A percentile compares a stretch with the other conserved stretches of the same genome.
These are phyloP conservation scores for Aphelenchoides avenae DNA, from an alignment of 1,140 invertebrate species.

Conservation along the genomic window DNA sequence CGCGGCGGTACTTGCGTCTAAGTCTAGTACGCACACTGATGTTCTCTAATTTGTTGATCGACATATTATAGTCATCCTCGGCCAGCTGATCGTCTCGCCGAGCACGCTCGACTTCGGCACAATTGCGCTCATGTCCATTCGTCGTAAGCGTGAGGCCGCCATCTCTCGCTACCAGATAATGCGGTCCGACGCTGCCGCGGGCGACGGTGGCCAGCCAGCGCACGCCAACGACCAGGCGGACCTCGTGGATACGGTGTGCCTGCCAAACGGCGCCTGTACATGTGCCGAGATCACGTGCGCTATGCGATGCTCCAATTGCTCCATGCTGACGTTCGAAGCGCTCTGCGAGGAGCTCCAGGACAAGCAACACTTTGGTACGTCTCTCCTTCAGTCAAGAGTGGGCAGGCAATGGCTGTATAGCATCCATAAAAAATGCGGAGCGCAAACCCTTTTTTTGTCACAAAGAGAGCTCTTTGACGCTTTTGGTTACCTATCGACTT, in stretches of 20 bases:
- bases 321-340: constrained; percentile 20
- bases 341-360: constrained; percentile 30
- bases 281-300: constrained; percentile 37
- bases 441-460: too few relatives aligned
- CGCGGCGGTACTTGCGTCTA: too few relatives aligned
- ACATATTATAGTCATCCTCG: constrained; percentile 27
- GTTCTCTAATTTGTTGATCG: background rate
- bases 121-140: too few relatives aligned
- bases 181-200: too few relatives aligned
- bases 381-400: background rate
- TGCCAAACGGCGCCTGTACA: constrained; percentile 39
- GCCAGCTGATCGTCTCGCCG: constrained; percentile 29
- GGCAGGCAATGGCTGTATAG: too few relatives aligned
- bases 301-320: constrained; percentile 30
- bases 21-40: background rate
- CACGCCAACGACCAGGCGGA: constrained; percentile 4
- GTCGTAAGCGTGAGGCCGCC: constrained; percentile 10
- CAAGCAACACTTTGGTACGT: constrained; percentile 2
- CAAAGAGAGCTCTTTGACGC: too few relatives aligned
- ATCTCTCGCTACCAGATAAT: too few relatives aligned
- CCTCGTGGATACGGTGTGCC: constrained; percentile 35
- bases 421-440: too few relatives aligned
- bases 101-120: constrained; percentile 19
- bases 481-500: too few relatives aligned
- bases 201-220: too few relatives aligned